These are phyloP conservation scores for Bembecia ichneumoniformis DNA, from an alignment of 2,888 invertebrate species.

Conservation along the genomic window DNA sequence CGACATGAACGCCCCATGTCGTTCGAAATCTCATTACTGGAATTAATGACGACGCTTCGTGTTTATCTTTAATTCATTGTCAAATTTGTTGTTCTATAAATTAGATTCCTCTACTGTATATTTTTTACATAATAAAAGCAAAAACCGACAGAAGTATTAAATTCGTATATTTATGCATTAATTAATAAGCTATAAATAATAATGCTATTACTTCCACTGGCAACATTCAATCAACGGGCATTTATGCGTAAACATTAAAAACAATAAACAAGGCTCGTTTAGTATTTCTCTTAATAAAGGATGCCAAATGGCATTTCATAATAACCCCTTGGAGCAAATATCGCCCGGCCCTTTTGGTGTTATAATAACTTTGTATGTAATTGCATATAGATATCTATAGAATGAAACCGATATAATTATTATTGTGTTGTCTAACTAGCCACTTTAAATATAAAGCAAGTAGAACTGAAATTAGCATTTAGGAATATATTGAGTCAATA, in stretches of 20 bases:
- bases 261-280: conserved; percentile 30
- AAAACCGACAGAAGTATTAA: too few relatives aligned
- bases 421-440: neutral
- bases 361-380: conserved; percentile 9
- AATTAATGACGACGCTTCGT: conserved; percentile 36
- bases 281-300: conserved; percentile 28
- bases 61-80: neutral
- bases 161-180: too few relatives aligned
- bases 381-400: neutral
- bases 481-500: too few relatives aligned
- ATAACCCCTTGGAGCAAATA: conserved; percentile 26
- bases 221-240: conserved; percentile 31
- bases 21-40: conserved; percentile 41
- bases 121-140: neutral
- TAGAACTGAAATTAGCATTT: too few relatives aligned
- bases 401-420: too few relatives aligned
- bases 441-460: neutral
- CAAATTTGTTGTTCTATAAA: neutral
- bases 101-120: conserved; percentile 4
- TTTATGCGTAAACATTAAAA: conserved; percentile 28
- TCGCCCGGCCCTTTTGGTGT: conserved; percentile 31
- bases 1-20: conserved; percentile 46
- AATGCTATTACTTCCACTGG: conserved; percentile 14
- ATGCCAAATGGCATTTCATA: conserved; percentile 37
- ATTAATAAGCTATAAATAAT: conserved; percentile 17